Conservation (phyloP, 1,140 invertebrate species). For the Riptortus pedestris region DNA sequence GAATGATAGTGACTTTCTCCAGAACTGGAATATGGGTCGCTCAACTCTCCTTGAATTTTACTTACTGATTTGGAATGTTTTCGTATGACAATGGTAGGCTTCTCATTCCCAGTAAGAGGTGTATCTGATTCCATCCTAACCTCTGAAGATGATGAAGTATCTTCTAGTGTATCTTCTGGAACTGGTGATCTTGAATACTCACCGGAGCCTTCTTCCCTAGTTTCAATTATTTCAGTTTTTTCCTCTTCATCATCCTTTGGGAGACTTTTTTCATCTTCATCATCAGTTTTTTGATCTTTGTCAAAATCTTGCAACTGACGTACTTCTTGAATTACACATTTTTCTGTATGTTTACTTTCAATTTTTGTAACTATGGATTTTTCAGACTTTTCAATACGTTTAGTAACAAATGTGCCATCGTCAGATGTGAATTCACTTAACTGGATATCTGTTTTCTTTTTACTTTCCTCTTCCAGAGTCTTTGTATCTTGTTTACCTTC, state of each 20-base stretch:
- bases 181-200: slow-evolving; percentile 36
- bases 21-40: slow-evolving; percentile 68
- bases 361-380: slow-evolving; percentile 2
- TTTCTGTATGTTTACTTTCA: slow-evolving; percentile 21
- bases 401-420: slow-evolving; percentile 26
- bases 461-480: slow-evolving; percentile 10
- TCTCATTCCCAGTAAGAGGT: slow-evolving; percentile 14
- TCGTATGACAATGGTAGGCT: slow-evolving; percentile 35
- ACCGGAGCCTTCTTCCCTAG: not conserved
- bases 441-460: slow-evolving; percentile 31
- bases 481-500: slow-evolving; percentile 24
- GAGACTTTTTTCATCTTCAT: not conserved
- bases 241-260: not conserved
- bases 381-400: slow-evolving; percentile 22
- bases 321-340: not conserved
- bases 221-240: not conserved
- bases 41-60: slow-evolving; percentile 7
- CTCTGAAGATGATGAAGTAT: slow-evolving; percentile 34
- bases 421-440: slow-evolving; percentile 33
- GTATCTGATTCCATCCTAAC: slow-evolving; percentile 32
- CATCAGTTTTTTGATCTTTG: not conserved
- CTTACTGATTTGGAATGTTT: slow-evolving; percentile 30
- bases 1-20: slow-evolving; percentile 81
- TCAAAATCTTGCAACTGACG: not conserved
- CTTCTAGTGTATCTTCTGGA: slow-evolving; percentile 34